Evolutionary conservation across 2,797 vertebrate species (phyloP).

Genomic region (Dermochelys coriacea): DNA sequence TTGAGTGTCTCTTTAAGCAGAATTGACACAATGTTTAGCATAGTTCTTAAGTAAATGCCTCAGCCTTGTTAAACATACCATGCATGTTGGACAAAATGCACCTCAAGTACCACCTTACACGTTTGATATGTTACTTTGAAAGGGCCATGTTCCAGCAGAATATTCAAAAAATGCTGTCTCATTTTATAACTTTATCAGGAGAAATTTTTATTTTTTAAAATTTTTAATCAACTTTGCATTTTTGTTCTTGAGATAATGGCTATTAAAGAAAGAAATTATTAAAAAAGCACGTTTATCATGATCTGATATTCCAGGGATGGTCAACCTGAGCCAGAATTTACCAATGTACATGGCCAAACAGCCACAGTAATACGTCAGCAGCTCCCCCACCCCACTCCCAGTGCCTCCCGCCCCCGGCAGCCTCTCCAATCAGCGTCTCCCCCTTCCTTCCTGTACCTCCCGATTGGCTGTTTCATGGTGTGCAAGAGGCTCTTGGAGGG

Average conservation of each 20-base stretch:
- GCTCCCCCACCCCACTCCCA: too few relatives aligned
- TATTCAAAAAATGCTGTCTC: not conserved
- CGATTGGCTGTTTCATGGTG: too few relatives aligned
- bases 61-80: not conserved
- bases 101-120: not conserved
- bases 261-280: not conserved
- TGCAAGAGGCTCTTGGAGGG: too few relatives aligned
- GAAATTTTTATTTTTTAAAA: not conserved
- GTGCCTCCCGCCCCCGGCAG: too few relatives aligned
- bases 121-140: not conserved
- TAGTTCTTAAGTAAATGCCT: not conserved
- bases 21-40: not conserved
- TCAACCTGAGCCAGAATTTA: too few relatives aligned
- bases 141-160: not conserved
- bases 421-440: too few relatives aligned
- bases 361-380: too few relatives aligned
- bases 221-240: not conserved
- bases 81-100: not conserved
- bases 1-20: not conserved
- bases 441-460: too few relatives aligned
- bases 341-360: too few relatives aligned
- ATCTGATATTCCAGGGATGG: not conserved
- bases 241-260: accelerated
- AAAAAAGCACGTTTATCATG: not conserved
- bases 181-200: not conserved